These are phyloP conservation scores for Fragum sueziense DNA, from an alignment of 2,888 invertebrate species.

Conservation along the genomic window DNA sequence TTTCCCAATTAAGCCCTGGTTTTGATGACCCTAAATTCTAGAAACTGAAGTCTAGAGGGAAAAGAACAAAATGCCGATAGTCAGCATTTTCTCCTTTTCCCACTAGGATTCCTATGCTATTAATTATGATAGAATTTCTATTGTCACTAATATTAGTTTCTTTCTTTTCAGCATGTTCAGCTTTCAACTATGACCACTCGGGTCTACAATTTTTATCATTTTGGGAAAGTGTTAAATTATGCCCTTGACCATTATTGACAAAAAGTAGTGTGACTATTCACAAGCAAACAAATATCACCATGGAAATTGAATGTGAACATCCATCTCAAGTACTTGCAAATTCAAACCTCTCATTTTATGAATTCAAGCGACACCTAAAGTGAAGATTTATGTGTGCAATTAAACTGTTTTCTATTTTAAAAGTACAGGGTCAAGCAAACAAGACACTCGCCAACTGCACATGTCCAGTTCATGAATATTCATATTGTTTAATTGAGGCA, in stretches of 20 bases:
- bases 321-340: slow-evolving; percentile 17
- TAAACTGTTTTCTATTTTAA: slow-evolving; percentile 2
- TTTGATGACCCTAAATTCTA: too few species aligned
- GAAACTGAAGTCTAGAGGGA: too few species aligned
- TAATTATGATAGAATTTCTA: too few species aligned
- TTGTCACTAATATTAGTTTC: too few species aligned
- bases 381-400: slow-evolving; percentile 21
- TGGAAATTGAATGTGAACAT: slow-evolving; percentile 8
- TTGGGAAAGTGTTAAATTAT: too few species aligned
- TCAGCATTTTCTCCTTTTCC: too few species aligned
- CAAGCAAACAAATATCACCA: slow-evolving; percentile 11
- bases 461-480: not conserved
- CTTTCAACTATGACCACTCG: too few species aligned
- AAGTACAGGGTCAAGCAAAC: not conserved
- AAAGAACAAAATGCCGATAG: too few species aligned
- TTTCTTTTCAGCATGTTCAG: too few species aligned
- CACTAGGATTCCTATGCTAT: too few species aligned
- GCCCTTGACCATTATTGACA: not conserved
- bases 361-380: not conserved
- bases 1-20: too few species aligned
- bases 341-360: not conserved
- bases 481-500: not conserved
- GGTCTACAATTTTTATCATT: too few species aligned
- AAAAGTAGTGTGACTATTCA: slow-evolving; percentile 12
- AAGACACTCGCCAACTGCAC: not conserved